Conservation (phyloP, 2,797 vertebrate genomes). For the Karalla daura region DNA sequence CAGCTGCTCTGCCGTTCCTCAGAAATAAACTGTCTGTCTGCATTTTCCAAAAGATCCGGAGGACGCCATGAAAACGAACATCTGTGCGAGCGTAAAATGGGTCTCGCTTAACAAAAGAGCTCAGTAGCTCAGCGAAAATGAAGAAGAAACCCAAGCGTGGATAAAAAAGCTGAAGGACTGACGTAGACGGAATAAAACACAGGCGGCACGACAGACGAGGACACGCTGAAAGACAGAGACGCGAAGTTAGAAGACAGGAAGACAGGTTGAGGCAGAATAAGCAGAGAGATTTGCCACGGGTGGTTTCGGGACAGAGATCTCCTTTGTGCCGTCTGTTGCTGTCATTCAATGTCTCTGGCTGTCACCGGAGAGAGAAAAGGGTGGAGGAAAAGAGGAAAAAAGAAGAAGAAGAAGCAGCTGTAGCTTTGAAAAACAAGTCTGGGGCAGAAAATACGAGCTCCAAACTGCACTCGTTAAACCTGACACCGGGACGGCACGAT, state of each 20-base stretch:
- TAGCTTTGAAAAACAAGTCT: constrained; percentile 24
- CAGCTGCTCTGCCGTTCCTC: too few relatives aligned
- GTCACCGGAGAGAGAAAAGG: constrained; percentile 25
- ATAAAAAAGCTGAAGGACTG: constrained; percentile 16
- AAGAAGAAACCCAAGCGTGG: background rate
- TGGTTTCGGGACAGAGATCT: constrained; percentile 33
- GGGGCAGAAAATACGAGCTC: constrained; percentile 14
- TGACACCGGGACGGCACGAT: background rate
- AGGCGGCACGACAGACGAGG: constrained; percentile 22
- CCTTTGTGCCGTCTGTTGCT: constrained; percentile 15
- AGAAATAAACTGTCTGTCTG: too few relatives aligned
- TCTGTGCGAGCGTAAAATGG: background rate
- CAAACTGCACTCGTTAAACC: background rate
- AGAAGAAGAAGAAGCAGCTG: background rate
- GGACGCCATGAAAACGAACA: background rate
- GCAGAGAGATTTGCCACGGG: constrained; percentile 15
- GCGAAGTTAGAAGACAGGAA: constrained; percentile 5
- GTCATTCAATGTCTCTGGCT: constrained; percentile 21
- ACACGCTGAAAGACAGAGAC: constrained; percentile 3
- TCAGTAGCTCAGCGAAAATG: too few relatives aligned
- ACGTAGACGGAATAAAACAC: background rate
- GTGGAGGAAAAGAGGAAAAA: constrained; percentile 16
- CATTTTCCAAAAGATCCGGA: background rate
- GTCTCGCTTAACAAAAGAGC: background rate
- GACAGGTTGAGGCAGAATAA: constrained; percentile 18